phyloP scores from a whole-genome alignment of 2,113 vertebrate species.

The Lasiurus cinereus region DNA sequence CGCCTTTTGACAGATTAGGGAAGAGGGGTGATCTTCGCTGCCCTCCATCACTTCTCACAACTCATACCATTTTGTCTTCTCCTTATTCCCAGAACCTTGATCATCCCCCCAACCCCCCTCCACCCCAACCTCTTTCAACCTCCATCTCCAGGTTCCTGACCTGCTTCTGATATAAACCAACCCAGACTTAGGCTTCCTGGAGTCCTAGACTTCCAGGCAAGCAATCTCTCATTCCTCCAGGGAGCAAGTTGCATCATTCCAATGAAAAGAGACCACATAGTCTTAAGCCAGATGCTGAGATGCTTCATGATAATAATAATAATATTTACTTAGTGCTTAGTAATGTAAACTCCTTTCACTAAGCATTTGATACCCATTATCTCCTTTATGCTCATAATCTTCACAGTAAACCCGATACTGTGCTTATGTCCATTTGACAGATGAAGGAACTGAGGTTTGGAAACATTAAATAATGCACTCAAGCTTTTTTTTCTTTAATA shows the following conservation, averaged over 20 bases:
- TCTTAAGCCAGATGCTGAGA: background rate
- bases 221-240: background rate
- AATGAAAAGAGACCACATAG: background rate
- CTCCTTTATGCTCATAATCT: background rate
- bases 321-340: background rate
- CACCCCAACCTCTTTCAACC: background rate
- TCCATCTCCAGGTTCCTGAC: background rate
- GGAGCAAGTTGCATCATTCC: background rate
- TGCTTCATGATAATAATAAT: background rate
- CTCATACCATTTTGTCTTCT: background rate
- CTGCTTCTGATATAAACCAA: background rate
- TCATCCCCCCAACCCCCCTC: background rate
- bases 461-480: background rate
- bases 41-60: background rate
- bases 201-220: background rate
- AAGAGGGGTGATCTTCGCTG: background rate
- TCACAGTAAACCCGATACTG: background rate
- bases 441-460: background rate
- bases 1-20: too few species aligned
- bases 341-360: background rate
- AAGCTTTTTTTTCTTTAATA: background rate
- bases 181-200: background rate
- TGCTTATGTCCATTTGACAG: constrained; percentile 27
- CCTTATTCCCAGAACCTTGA: background rate
- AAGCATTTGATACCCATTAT: background rate